Percentiles rank a stretch among this genome's conserved stretches.
Evolutionary conservation across 2,113 vertebrate species (phyloP).

Genomic region (Dipodomys stephensi): DNA sequence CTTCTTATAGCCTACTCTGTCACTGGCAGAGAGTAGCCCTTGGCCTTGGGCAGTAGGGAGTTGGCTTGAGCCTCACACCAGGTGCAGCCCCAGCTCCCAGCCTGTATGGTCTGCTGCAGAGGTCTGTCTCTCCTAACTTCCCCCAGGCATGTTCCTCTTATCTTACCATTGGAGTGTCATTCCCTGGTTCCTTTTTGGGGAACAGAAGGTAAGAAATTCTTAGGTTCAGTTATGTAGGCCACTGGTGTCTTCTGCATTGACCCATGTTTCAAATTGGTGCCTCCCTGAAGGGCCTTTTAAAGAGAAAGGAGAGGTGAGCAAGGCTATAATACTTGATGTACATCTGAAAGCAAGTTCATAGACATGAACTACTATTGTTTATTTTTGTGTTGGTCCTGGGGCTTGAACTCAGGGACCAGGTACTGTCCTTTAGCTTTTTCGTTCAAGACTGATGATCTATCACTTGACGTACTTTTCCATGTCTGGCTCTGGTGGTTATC

Average conservation of each 20-base stretch:
- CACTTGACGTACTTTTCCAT: too few species aligned
- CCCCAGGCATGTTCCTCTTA: neutral
- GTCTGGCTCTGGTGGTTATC: too few species aligned
- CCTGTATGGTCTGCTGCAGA: too few species aligned
- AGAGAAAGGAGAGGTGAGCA: neutral
- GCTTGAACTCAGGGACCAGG: too few species aligned
- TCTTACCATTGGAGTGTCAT: neutral
- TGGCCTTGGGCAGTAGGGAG: neutral
- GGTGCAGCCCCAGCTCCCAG: neutral
- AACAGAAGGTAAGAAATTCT: neutral
- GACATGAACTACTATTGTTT: neutral
- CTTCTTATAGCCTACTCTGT: fast-evolving
- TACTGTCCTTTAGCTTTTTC: too few species aligned
- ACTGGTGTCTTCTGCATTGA: neutral
- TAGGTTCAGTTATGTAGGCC: fast-evolving
- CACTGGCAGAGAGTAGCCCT: neutral
- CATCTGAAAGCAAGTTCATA: neutral
- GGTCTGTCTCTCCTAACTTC: too few species aligned
- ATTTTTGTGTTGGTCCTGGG: too few species aligned
- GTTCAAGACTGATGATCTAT: too few species aligned
- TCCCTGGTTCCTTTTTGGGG: neutral
- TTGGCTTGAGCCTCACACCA: neutral
- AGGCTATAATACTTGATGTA: neutral
- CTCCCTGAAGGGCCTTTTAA: neutral
- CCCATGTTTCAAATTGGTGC: neutral